phyloP scores from a whole-genome alignment of 2,113 vertebrate genomes.

The Myocastor coypus region DNA sequence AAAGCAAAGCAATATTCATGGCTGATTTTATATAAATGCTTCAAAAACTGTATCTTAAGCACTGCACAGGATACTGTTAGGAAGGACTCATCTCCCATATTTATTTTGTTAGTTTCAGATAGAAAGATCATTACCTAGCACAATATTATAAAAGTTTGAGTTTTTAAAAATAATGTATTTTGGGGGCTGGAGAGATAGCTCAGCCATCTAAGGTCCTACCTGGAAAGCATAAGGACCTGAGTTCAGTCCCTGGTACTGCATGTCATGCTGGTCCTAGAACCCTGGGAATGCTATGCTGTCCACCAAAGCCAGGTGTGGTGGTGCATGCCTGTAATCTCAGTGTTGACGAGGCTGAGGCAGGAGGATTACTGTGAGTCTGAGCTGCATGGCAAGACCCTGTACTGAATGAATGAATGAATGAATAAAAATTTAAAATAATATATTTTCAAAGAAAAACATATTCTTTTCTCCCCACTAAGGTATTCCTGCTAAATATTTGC shows the following conservation, averaged over 20 bases:
- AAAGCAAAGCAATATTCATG: slow-evolving; percentile 28
- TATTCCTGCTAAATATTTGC: slow-evolving; percentile 28
- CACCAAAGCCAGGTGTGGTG: too few species aligned
- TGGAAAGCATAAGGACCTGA: too few species aligned
- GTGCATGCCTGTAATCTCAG: too few species aligned
- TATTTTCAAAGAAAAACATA: slow-evolving; percentile 53
- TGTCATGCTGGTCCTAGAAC: too few species aligned
- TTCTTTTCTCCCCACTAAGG: not conserved
- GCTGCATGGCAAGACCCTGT: too few species aligned
- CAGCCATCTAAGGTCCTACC: too few species aligned
- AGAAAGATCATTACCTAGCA: slow-evolving; percentile 3
- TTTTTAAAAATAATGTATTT: not conserved
- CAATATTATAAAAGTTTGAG: slow-evolving; percentile 21
- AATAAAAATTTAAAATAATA: not conserved
- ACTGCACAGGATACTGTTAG: not conserved
- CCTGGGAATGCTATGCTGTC: too few species aligned
- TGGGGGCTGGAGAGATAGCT: too few species aligned
- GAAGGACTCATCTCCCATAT: not conserved
- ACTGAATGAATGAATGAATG: too few species aligned
- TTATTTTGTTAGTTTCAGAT: slow-evolving; percentile 43
- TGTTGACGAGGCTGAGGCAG: too few species aligned
- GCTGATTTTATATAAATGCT: slow-evolving; percentile 24
- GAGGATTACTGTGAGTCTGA: too few species aligned
- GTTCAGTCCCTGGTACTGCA: too few species aligned
- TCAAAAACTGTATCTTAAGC: slow-evolving; percentile 1